Evolutionary conservation across 1,140 invertebrate species (phyloP).

Genomic region (Brachionus sp.): DNA sequence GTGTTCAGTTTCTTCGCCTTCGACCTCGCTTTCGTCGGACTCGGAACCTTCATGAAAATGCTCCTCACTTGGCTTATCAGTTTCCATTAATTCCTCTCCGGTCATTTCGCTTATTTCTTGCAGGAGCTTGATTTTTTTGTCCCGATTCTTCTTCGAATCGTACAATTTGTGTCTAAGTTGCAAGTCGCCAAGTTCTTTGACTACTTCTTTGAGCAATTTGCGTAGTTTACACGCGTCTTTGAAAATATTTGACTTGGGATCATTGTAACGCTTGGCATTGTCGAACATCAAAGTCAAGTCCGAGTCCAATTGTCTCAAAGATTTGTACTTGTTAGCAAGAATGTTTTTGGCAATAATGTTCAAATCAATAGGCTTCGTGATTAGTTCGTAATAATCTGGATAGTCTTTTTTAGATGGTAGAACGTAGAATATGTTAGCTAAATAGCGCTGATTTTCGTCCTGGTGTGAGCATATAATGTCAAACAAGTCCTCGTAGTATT

Average conservation of each 20-base stretch:
- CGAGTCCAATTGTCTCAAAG: slow-evolving; percentile 80
- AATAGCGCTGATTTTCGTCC: slow-evolving; percentile 66
- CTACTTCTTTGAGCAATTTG: slow-evolving; percentile 68
- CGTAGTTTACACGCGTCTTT: slow-evolving; percentile 89
- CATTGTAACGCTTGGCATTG: slow-evolving; percentile 90
- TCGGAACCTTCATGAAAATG: neutral
- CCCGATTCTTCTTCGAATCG: neutral
- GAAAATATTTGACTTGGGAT: slow-evolving; percentile 92
- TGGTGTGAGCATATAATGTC: slow-evolving; percentile 45
- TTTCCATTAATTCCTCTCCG: neutral
- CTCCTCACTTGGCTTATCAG: neutral
- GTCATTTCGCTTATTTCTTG: slow-evolving; percentile 30
- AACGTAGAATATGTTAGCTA: slow-evolving; percentile 91
- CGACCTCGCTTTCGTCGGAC: neutral
- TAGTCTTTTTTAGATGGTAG: slow-evolving; percentile 84
- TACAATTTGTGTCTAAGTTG: neutral
- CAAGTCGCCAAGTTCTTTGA: neutral
- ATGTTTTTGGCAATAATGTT: slow-evolving; percentile 73
- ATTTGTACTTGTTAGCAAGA: slow-evolving; percentile 67
- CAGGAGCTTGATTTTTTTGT: slow-evolving; percentile 26
- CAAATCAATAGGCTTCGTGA: slow-evolving; percentile 90
- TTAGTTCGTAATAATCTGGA: slow-evolving; percentile 94
- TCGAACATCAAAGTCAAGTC: slow-evolving; percentile 90
- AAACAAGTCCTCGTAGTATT: slow-evolving; percentile 39
- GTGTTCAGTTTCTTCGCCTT: neutral